These are phyloP conservation scores for Glandiceps talaboti DNA, from an alignment of 53 echinoderm and acorn worm species.

Conservation along the genomic window DNA sequence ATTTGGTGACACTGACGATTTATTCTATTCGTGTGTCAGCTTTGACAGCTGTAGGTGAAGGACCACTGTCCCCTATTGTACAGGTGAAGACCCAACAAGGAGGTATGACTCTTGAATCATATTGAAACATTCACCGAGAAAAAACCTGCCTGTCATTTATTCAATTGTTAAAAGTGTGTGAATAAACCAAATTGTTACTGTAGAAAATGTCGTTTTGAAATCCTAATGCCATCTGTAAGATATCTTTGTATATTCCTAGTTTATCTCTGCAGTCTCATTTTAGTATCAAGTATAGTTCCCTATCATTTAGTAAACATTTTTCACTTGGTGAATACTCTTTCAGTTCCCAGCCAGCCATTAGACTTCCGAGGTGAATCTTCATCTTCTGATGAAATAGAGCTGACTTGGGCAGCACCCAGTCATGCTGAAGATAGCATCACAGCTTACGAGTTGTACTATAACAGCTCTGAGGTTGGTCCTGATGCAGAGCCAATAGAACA, in stretches of 20 bases:
- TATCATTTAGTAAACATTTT: too few species aligned
- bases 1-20: slow-evolving; percentile 70
- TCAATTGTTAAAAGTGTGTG: not conserved
- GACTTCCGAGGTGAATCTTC: slow-evolving; percentile 65
- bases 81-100: slow-evolving; percentile 96
- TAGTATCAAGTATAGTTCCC: too few species aligned
- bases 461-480: slow-evolving; percentile 37
- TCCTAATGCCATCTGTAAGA: too few species aligned
- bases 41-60: slow-evolving; percentile 68
- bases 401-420: slow-evolving; percentile 63
- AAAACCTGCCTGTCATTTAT: not conserved
- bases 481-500: not conserved
- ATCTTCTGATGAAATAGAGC: slow-evolving; percentile 58
- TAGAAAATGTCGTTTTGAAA: too few species aligned
- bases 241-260: too few species aligned
- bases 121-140: not conserved
- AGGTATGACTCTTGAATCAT: slow-evolving; percentile 17
- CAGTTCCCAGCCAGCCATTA: slow-evolving; percentile 94
- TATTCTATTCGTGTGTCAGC: slow-evolving; percentile 84
- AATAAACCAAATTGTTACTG: not conserved
- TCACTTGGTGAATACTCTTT: not conserved
- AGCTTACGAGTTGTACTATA: slow-evolving; percentile 91
- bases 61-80: slow-evolving; percentile 55
- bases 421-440: slow-evolving; percentile 33
- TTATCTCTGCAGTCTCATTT: too few species aligned